Conservation (phyloP, 2,888 invertebrate genomes). For the Diadegma fenestrale region DNA sequence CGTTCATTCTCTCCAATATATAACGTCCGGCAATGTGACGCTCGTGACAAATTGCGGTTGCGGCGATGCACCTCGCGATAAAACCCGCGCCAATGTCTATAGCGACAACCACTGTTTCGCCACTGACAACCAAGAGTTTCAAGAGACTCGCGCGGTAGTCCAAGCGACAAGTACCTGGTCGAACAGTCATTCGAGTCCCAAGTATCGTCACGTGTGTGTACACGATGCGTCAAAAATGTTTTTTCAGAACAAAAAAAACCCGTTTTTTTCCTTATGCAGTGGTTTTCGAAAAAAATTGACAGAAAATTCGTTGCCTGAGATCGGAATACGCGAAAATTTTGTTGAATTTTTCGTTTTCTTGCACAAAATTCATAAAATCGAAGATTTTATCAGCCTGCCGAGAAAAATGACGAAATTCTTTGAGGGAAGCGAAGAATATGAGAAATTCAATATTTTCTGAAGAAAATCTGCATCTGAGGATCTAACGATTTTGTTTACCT, state of each 20-base stretch:
- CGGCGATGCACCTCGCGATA: slow-evolving; percentile 64
- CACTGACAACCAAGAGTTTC: slow-evolving; percentile 30
- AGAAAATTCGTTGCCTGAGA: neutral
- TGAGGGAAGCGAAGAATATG: neutral
- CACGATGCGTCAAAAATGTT: slow-evolving; percentile 1
- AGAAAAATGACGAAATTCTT: neutral
- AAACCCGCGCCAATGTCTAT: slow-evolving; percentile 42
- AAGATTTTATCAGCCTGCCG: neutral
- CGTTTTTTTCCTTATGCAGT: neutral
- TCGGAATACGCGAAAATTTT: neutral
- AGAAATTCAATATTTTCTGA: neutral
- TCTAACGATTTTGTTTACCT: slow-evolving; percentile 13
- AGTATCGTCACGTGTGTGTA: slow-evolving; percentile 8
- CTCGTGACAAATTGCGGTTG: slow-evolving; percentile 68
- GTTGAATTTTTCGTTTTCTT: neutral
- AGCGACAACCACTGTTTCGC: slow-evolving; percentile 30
- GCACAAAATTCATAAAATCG: neutral
- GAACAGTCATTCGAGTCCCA: slow-evolving; percentile 60
- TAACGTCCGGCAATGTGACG: slow-evolving; percentile 64
- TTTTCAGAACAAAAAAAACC: neutral
- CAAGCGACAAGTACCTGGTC: slow-evolving; percentile 60
- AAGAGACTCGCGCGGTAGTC: slow-evolving; percentile 46
- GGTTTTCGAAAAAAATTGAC: neutral
- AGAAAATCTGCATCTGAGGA: neutral
- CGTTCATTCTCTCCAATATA: slow-evolving; percentile 49